phyloP scores from a whole-genome alignment of 2,888 invertebrate genomes.

The Camptogramma bilineatum region DNA sequence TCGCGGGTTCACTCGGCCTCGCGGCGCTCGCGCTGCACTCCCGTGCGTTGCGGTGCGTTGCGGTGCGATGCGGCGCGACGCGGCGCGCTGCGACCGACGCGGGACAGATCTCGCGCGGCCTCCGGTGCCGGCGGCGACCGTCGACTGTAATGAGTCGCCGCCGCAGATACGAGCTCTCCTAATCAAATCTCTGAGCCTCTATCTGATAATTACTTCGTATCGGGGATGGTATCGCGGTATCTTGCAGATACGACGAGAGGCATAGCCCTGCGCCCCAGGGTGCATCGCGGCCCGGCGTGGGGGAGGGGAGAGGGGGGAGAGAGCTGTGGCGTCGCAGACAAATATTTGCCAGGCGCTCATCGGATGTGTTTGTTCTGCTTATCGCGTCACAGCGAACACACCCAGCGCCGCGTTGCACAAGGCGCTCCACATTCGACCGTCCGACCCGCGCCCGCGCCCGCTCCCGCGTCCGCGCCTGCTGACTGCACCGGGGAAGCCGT shows the following conservation, averaged over 20 bases:
- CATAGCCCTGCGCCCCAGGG: constrained; percentile 23
- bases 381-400: constrained; percentile 68
- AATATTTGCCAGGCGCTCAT: constrained; percentile 69
- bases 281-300: constrained; percentile 32
- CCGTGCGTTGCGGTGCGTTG: neutral
- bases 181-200: constrained; percentile 78
- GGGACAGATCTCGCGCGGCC: constrained; percentile 12
- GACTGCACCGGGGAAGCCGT: constrained; percentile 28
- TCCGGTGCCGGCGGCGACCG: constrained; percentile 31
- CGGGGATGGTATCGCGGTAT: constrained; percentile 76
- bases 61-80: neutral
- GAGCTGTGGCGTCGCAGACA: constrained; percentile 57
- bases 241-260: constrained; percentile 61
- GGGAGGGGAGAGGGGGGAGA: constrained; percentile 32
- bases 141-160: constrained; percentile 62
- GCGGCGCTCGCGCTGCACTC: constrained; percentile 2
- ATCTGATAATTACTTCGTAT: constrained; percentile 81
- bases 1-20: constrained; percentile 38
- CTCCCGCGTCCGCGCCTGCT: constrained; percentile 23
- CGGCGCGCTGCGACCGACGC: neutral
- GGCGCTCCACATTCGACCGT: constrained; percentile 14
- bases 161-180: constrained; percentile 69
- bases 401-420: constrained; percentile 46
- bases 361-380: constrained; percentile 67
- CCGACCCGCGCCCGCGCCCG: constrained; percentile 20